Conservation (phyloP, 2,797 vertebrate genomes). For the Anguilla obscura region DNA sequence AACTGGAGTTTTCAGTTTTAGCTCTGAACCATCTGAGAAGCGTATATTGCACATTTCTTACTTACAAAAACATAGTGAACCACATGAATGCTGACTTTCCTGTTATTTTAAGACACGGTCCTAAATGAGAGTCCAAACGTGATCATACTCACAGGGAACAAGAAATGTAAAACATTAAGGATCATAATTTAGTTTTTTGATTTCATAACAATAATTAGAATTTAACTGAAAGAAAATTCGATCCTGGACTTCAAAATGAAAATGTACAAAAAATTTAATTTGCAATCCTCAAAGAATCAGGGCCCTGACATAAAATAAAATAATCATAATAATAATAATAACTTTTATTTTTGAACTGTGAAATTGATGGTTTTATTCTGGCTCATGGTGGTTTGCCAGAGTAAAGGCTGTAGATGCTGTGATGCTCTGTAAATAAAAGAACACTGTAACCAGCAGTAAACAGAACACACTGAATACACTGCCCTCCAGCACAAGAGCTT, state of each 20-base stretch:
- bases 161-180: slow-evolving; percentile 27
- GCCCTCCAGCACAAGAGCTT: neutral
- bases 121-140: slow-evolving; percentile 46
- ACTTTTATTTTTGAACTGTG: slow-evolving; percentile 47
- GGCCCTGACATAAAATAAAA: slow-evolving; percentile 28
- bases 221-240: slow-evolving; percentile 18
- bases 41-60: slow-evolving; percentile 75
- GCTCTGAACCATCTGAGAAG: slow-evolving; percentile 67
- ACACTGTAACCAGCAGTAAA: slow-evolving; percentile 21
- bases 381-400: slow-evolving; percentile 54
- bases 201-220: neutral
- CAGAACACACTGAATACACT: neutral
- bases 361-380: slow-evolving; percentile 47
- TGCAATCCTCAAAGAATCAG: neutral
- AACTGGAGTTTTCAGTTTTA: slow-evolving; percentile 57
- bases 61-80: slow-evolving; percentile 60
- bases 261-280: neutral
- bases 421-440: slow-evolving; percentile 29
- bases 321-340: slow-evolving; percentile 45
- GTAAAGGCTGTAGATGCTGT: slow-evolving; percentile 39
- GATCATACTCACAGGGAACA: slow-evolving; percentile 46
- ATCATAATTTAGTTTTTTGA: neutral
- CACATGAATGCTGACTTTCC: slow-evolving; percentile 47
- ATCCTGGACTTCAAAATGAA: slow-evolving; percentile 2
- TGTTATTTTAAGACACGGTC: slow-evolving; percentile 37